Percentiles rank a stretch among this genome's conserved stretches.
phyloP scores from a whole-genome alignment of 2,113 vertebrate genomes.

The Phylloscopus whistleri region DNA sequence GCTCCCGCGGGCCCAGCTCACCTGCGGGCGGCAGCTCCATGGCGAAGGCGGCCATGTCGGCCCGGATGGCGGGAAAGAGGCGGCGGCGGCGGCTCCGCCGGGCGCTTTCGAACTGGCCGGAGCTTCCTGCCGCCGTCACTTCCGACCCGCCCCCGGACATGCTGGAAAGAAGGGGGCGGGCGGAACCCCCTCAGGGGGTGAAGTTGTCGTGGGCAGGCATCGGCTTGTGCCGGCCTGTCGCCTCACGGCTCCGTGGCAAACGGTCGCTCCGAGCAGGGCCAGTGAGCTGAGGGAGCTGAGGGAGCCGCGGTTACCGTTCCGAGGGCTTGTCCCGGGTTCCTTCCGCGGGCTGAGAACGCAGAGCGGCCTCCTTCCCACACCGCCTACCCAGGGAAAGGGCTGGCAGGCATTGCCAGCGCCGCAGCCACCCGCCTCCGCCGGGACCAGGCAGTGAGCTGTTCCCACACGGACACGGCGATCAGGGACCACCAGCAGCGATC shows the following conservation, averaged over 20 bases:
- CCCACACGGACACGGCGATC: fast-evolving
- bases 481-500: fast-evolving
- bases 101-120: constrained; percentile 58
- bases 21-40: constrained; percentile 65
- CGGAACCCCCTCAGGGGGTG: fast-evolving
- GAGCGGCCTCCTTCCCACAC: background rate
- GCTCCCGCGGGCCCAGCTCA: background rate
- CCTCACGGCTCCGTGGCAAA: background rate
- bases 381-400: background rate
- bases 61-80: background rate
- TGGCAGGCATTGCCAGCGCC: fast-evolving
- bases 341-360: fast-evolving
- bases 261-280: too few species aligned
- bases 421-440: fast-evolving
- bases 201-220: fast-evolving
- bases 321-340: fast-evolving
- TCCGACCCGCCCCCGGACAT: background rate
- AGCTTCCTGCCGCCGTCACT: constrained; percentile 41
- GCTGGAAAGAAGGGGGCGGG: fast-evolving
- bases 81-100: fast-evolving
- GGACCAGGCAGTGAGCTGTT: fast-evolving
- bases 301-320: fast-evolving
- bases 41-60: constrained; percentile 53
- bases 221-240: fast-evolving
- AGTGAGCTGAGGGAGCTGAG: fast-evolving